These are phyloP conservation scores for Orgyia antiqua DNA, from an alignment of 2,888 invertebrate genomes.

Conservation along the genomic window DNA sequence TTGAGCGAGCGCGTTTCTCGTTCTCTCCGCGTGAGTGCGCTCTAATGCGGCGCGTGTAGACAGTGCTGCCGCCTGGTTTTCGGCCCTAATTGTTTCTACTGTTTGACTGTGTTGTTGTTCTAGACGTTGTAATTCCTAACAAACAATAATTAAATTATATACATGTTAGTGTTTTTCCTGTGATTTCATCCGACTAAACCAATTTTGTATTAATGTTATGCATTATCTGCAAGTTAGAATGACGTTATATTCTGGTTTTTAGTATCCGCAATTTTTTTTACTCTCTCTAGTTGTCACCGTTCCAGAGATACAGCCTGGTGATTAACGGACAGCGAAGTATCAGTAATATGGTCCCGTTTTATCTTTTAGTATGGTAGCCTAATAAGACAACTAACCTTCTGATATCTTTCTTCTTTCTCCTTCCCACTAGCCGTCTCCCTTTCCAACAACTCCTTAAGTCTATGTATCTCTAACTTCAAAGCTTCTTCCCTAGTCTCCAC, in stretches of 20 bases:
- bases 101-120: conserved; percentile 45
- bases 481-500: conserved; percentile 74
- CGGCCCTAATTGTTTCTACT: conserved; percentile 41
- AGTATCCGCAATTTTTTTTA: too few species aligned
- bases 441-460: conserved; percentile 67
- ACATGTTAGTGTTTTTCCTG: too few species aligned
- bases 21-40: conserved; percentile 54
- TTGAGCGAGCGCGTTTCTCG: conserved; percentile 51
- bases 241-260: too few species aligned
- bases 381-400: conserved; percentile 44
- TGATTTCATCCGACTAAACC: too few species aligned
- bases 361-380: too few species aligned
- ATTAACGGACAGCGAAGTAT: too few species aligned
- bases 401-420: conserved; percentile 54
- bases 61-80: conserved; percentile 38
- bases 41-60: conserved; percentile 43
- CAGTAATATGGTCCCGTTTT: too few species aligned
- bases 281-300: too few species aligned
- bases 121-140: conserved; percentile 48
- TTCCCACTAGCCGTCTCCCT: conserved; percentile 59
- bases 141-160: too few species aligned
- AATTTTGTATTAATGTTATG: too few species aligned
- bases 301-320: too few species aligned
- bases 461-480: conserved; percentile 56
- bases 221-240: too few species aligned